phyloP scores from a whole-genome alignment of 2,797 vertebrate genomes.

The Botia kubotai region DNA sequence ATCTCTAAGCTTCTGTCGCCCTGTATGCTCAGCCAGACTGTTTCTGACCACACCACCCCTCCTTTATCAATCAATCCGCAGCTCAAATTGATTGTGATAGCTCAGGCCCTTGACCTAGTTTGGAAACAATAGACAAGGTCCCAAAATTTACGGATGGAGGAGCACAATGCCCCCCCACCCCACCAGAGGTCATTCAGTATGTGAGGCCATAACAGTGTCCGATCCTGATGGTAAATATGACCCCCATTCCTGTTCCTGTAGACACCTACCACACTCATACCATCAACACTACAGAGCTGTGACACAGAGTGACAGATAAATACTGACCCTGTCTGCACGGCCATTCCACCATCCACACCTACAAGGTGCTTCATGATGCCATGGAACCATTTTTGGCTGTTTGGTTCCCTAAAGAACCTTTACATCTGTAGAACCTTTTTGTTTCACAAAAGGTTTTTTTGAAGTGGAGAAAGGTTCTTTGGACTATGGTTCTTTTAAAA shows the following conservation, averaged over 20 bases:
- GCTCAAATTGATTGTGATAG: slow-evolving; percentile 77
- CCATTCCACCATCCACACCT: slow-evolving; percentile 69
- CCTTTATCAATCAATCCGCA: slow-evolving; percentile 69
- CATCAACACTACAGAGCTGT: slow-evolving; percentile 75
- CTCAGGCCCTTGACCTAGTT: slow-evolving; percentile 76
- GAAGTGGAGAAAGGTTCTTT: too few species aligned
- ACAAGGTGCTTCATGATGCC: slow-evolving; percentile 68
- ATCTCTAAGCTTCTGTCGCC: slow-evolving; percentile 72
- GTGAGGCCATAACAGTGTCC: slow-evolving; percentile 12
- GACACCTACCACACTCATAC: slow-evolving; percentile 72
- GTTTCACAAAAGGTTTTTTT: too few species aligned
- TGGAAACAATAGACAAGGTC: slow-evolving; percentile 82
- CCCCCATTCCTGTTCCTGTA: slow-evolving; percentile 67
- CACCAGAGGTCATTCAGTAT: slow-evolving; percentile 34
- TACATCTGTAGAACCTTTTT: too few species aligned
- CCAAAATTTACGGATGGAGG: slow-evolving; percentile 73
- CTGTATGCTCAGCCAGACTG: slow-evolving; percentile 72
- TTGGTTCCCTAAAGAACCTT: too few species aligned
- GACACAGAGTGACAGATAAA: slow-evolving; percentile 81
- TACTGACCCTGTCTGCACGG: slow-evolving; percentile 72
- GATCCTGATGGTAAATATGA: slow-evolving; percentile 61
- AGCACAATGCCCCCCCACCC: slow-evolving; percentile 43
- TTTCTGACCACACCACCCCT: slow-evolving; percentile 51
- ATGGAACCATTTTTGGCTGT: too few species aligned
- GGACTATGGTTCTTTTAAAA: too few species aligned